Evolutionary conservation across 1,140 invertebrate genomes (phyloP), one percentile per base, ranked within the genome.

Genomic region (Atta colombica): DNA sequence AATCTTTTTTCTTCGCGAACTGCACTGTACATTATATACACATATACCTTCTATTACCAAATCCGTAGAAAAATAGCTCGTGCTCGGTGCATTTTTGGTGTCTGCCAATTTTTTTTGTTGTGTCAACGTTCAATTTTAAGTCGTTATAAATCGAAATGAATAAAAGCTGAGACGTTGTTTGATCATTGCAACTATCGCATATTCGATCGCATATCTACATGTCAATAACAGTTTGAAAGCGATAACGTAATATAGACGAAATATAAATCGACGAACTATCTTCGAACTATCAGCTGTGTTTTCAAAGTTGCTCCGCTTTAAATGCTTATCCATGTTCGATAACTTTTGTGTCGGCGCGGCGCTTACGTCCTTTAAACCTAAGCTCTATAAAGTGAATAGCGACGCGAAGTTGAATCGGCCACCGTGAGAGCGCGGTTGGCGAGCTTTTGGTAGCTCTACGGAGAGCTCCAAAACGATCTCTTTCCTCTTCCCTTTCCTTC

Each of bases 1-100:
- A 87, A 89, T 90, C 89, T 92, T 88, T 80, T 91, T 89, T 90
- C 69, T 88, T 86, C 51, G 86, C 81, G 61, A 85, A 65, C 49
- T 35, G 5, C 5, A 28, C 53, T 74, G 72, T 63, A 66, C 75
- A 65, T 89, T 78, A 78, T 68, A 71, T 69, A 65, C 72, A 69
- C 77, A 61, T 49, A 85, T 53, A 71, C 53, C 88, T 55, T 89
- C 82, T 77, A 77, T 86, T 72, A 63, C 25, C 71, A 68, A 86
- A 86, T 86, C 75, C 53, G 39, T 53, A 58, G 28, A 77, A 51
- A 85, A 88, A 77, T 77, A 69, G n/a, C 66, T 31, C 51, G 28
- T 49, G 16, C 49, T 69, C 45, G 61, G 51, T 71, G 66, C 81
- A 55, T 87, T n/a, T 45, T 51, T 71, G 77, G 7, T 12, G 25